Base-by-base conservation (phyloP, 2,797 vertebrate species). In the Xiphorhynchus erythropygius region DNA sequence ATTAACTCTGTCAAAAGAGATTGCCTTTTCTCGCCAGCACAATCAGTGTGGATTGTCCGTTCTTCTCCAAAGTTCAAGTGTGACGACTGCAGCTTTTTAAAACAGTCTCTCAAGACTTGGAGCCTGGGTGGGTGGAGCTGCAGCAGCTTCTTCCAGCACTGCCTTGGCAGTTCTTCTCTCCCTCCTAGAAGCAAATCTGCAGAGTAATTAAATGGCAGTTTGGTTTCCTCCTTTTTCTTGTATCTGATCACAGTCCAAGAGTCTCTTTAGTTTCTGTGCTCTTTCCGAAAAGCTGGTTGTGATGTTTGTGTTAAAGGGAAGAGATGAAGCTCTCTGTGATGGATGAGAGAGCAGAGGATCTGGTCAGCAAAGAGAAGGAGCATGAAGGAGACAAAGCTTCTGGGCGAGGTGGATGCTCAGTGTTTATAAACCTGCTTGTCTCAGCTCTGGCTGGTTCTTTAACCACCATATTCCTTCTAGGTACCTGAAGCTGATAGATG, bases 1-100 rank as follows among this genome's bases (percentile, higher is more conserved):
- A 94, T 94, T 57, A 80, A 30, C 87, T 88, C 96, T 23, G 49
- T 49, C 50, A 56, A 92, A 93, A 92, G 96, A 76, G 46, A 60
- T 70, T 57, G 59, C 89, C 87, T 96, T 77, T 84, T 86, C 81
- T 92, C 81, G 95, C 94, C 94, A 77, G 85, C 94, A 73, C 95
- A 96, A 87, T 97, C 95, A 94, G 94, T 18, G 59, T 18, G 75
- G 80, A 95, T 97, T 95, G 96, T 94, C 93, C 76, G 4, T 95
- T 96, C 97, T 93, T 89, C 87, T 91, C 92, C 63, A 19, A 84
- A 97, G 91, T 93, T 96, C 89, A 71, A 65, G 70, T 74, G 93
- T 95, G 91, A 93, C 41, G 42, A 53, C 32, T 35, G 79, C 46
- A 33, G 92, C 73, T 85, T 52, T 91, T 49, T 10, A 4, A 53